Base-by-base conservation (phyloP, 2,888 invertebrate species). In the Rambutsinella grinnellia region DNA sequence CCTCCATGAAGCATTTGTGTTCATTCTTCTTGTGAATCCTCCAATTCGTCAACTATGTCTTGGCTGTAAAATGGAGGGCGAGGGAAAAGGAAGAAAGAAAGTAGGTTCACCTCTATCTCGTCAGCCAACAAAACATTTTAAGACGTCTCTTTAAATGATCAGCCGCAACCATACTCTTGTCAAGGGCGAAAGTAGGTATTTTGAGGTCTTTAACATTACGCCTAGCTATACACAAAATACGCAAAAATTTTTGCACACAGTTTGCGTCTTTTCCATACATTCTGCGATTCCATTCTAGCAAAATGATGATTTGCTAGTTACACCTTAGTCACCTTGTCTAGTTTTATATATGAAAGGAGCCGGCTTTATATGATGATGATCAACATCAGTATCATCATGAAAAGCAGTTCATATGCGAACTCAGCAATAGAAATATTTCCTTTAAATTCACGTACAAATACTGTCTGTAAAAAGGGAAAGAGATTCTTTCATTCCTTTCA, bases 131-230 rank as follows among this genome's bases (percentile, higher is more conserved):
- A 27, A 27, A 57, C 36, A 36, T 36, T 36, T 36, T 36, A 6
- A 49, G 17, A n/a, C 24, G 21, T 17, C 58, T 74, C 74, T 74
- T 74, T 67, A 74, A 74, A 74, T 74, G 74, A 47, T 46, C 61
- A 61, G n/a, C n/a, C n/a, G n/a, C n/a, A 67, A 66, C 56, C 53
- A 44, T 56, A 27, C 60, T 60, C 60, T 56, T 54, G 60, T 67
- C 74, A 74, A 74, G 74, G 74, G 74, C 74, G 74, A 74, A 74
- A 61, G 74, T 74, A 74, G 74, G 74, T 62, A 74, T 67, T 44
- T 67, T 66, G 61, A 74, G 72, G 65, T 72, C 65, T 74, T 74
- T 62, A 60, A 62, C 67, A 56, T 44, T 21, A 19, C 21, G n/a
- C n/a, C n/a, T n/a, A n/a, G n/a, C n/a, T n/a, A n/a, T 13, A 36